A percentile compares a stretch with the other conserved stretches of the same genome.
Evolutionary conservation across 2,797 vertebrate species (phyloP).

Genomic region (Ispidina lecontei): DNA sequence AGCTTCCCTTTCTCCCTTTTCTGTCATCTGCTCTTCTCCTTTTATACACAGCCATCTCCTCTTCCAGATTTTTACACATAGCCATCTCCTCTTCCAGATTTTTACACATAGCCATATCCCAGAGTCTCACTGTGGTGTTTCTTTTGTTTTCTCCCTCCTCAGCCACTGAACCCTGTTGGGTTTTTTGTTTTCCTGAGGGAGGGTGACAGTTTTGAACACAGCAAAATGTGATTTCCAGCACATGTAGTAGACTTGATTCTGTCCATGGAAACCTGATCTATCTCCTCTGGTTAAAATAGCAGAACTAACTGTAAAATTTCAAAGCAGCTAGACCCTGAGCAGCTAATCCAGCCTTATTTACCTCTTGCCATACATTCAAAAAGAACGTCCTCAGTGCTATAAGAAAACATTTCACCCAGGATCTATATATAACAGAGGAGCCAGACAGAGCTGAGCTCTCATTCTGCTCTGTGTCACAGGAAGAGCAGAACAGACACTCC

Average conservation of each 20-base stretch:
- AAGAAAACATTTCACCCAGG: constrained; percentile 31
- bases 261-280: not conserved
- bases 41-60: not conserved
- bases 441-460: not conserved
- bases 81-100: not conserved
- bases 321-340: constrained; percentile 47
- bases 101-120: not conserved
- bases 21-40: not conserved
- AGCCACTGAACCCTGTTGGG: not conserved
- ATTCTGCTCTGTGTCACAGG: not conserved
- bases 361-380: constrained; percentile 37
- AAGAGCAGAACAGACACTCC: not conserved
- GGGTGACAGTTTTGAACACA: not conserved
- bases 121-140: not conserved
- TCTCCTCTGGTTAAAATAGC: constrained; percentile 54
- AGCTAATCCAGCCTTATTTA: constrained; percentile 45
- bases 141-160: not conserved
- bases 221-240: not conserved
- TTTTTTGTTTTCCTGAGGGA: not conserved
- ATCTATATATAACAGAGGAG: constrained; percentile 4
- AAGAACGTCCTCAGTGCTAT: constrained; percentile 17
- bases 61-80: not conserved
- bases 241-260: not conserved
- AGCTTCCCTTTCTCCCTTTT: not conserved
- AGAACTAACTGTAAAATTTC: constrained; percentile 67